Conservation (phyloP, 2,113 vertebrate species). For the Pomatostomus ruficeps region DNA sequence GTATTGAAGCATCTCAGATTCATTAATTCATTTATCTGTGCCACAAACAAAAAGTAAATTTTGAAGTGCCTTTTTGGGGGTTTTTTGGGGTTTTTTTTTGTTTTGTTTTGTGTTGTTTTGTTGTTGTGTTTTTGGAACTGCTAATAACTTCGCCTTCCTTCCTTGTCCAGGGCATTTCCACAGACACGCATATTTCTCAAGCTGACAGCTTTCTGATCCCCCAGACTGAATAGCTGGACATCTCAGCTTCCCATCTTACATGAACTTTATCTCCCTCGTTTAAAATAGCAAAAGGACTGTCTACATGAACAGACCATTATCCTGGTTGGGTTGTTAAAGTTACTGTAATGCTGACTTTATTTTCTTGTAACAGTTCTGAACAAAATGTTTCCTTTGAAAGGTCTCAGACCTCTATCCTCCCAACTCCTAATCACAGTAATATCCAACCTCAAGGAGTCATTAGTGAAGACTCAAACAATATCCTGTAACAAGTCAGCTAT, state of each 20-base stretch:
- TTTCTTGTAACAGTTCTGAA: constrained; percentile 56
- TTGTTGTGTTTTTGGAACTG: not conserved
- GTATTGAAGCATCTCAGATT: not conserved
- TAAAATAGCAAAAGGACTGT: constrained; percentile 37
- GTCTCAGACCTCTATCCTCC: constrained; percentile 67
- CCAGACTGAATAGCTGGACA: constrained; percentile 42
- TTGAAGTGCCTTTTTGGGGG: not conserved
- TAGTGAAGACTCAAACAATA: constrained; percentile 63
- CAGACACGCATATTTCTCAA: not conserved
- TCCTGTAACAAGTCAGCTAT: constrained; percentile 60
- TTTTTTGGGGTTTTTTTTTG: not conserved
- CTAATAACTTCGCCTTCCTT: not conserved
- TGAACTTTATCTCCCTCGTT: constrained; percentile 43
- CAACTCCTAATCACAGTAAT: constrained; percentile 69
- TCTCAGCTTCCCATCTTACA: not conserved
- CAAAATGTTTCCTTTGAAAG: constrained; percentile 68
- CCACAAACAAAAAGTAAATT: not conserved
- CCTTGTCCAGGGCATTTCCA: not conserved
- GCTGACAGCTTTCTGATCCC: constrained; percentile 28
- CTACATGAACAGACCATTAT: constrained; percentile 29
- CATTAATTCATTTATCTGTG: not conserved
- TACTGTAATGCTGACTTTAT: constrained; percentile 63
- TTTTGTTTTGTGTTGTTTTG: no score
- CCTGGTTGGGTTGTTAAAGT: constrained; percentile 57
- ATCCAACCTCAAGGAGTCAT: constrained; percentile 69